Conservation (phyloP, 2,797 vertebrate genomes). For the Pipistrellus pipistrellus region DNA sequence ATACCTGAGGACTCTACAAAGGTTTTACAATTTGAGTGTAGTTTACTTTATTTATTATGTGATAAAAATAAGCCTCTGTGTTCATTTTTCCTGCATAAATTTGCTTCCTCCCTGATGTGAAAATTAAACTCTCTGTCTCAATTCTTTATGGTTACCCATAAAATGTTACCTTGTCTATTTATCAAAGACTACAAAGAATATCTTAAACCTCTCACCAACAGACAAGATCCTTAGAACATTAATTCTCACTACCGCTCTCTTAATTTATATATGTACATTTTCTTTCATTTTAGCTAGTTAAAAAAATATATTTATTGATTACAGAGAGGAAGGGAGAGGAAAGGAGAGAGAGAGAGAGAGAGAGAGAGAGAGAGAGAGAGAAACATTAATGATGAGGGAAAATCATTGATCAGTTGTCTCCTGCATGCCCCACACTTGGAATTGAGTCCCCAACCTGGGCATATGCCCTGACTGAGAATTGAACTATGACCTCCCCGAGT, state of each 20-base stretch:
- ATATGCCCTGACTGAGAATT: no score
- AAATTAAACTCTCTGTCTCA: background rate
- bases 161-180: constrained; percentile 19
- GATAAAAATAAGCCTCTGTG: constrained; percentile 7
- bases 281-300: background rate
- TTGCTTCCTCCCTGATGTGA: background rate
- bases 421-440: no score
- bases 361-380: no score
- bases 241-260: background rate
- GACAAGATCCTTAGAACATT: background rate
- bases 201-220: background rate
- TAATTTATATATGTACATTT: background rate
- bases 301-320: no score
- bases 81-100: background rate
- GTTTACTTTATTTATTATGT: constrained; percentile 19
- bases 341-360: no score
- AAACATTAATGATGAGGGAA: no score
- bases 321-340: no score
- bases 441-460: no score
- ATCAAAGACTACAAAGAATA: background rate
- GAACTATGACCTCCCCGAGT: no score
- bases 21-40: background rate
- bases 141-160: constrained; percentile 20
- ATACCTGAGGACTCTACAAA: background rate
- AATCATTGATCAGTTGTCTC: no score